Evolutionary conservation across 2,113 vertebrate genomes (phyloP), one percentile per base, ranked within the genome.

Genomic region (Muscicapa adusta): DNA sequence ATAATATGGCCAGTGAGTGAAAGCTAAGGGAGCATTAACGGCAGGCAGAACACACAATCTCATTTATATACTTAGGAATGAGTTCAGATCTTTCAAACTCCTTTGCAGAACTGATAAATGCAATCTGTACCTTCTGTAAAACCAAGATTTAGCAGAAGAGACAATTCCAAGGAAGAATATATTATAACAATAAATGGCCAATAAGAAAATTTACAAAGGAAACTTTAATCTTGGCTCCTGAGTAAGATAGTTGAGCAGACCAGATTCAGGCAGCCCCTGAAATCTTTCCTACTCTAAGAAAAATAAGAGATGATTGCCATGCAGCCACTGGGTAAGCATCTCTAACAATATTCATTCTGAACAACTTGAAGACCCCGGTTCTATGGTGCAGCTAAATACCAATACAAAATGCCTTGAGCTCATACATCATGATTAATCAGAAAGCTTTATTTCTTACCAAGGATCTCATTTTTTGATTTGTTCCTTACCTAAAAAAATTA

Each of bases 371-470:
- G 36, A 60, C 54, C 9, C 12, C 8, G 3, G 22, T 76, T 72
- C 61, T 72, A 79, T 10, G 36, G 61, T 57, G 71, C 68, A 75
- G 36, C 62, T 76, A 70, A 90, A 90, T 17, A 73, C 13, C 28
- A 91, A 50, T 2, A 68, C 19, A 76, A 65, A 89, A 68, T 54
- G 43, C 42, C 17, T 40, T 1, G 8, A 88, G 78, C 72, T 57
- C 9, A 4, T 34, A 25, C 15, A 42, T 70, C 66, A 70, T 22
- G 19, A 82, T 58, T 57, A 75, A 93, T 53, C 50, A 91, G 36
- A 91, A 91, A 78, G 60, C 29, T 84, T 89, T 77, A 56, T 67
- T 67, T 93, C 53, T 70, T 65, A 85, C 18, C 33, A 42, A 12
- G 22, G 29, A 53, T 78, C 66, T 54, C 13, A 65, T 25, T 83